Evolutionary conservation across 2,888 invertebrate species (phyloP).

Genomic region (Phasia obesa): DNA sequence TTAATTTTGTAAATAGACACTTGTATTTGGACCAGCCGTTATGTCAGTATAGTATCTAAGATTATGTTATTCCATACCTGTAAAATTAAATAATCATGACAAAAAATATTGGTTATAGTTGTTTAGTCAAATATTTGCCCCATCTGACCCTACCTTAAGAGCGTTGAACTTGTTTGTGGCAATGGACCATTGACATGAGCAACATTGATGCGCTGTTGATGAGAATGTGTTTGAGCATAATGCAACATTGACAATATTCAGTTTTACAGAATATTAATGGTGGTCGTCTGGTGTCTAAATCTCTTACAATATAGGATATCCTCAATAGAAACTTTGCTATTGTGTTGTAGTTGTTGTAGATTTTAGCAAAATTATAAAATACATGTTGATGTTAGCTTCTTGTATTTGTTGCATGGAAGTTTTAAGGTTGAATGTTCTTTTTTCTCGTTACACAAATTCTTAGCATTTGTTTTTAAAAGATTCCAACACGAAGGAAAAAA

Average conservation of each 20-base stretch:
- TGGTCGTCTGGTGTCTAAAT: constrained; percentile 8
- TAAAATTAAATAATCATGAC: no score
- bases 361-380: not conserved
- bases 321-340: not conserved
- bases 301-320: not conserved
- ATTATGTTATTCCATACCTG: no score
- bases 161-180: constrained; percentile 59
- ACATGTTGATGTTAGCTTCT: not conserved
- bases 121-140: not conserved
- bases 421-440: not conserved
- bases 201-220: constrained; percentile 21
- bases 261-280: constrained; percentile 13
- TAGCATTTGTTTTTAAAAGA: no score
- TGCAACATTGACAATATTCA: constrained; percentile 54
- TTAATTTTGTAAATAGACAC: no score
- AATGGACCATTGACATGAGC: constrained; percentile 11
- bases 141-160: not conserved
- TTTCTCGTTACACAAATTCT: no score
- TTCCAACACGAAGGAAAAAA: no score
- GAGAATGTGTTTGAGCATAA: constrained; percentile 30
- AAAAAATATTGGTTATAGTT: not conserved
- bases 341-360: constrained; percentile 6
- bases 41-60: no score
- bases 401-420: not conserved
- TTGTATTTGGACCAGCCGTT: no score